Percentiles rank a stretch among this genome's conserved stretches.
Conservation (phyloP, 2,888 invertebrate species). For the Drosophila atroscutellata region DNA sequence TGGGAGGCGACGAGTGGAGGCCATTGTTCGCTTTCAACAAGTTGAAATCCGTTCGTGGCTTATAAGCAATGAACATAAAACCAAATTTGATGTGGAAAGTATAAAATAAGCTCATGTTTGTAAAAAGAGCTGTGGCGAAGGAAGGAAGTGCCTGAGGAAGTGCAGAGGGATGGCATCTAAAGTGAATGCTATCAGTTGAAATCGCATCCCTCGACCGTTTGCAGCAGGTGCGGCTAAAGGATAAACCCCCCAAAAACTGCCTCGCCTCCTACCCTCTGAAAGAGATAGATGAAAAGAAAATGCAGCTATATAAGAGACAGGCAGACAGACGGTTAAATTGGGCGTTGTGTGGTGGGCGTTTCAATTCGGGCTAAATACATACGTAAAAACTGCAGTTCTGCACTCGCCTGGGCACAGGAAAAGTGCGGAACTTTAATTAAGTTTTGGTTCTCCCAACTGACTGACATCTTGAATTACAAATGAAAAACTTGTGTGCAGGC, state of each 20-base stretch:
- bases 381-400: constrained; percentile 35
- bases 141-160: not conserved
- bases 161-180: constrained; percentile 2
- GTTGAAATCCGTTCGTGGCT: constrained; percentile 71
- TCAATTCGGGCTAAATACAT: constrained; percentile 53
- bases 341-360: constrained; percentile 25
- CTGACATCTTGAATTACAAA: constrained; percentile 83
- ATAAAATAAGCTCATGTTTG: constrained; percentile 75
- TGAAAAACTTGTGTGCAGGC: constrained; percentile 81
- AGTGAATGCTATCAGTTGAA: constrained; percentile 15
- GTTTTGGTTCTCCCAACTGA: constrained; percentile 82
- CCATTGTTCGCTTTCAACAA: constrained; percentile 58
- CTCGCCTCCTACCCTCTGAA: not conserved
- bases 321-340: constrained; percentile 29
- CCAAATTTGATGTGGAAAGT: constrained; percentile 72
- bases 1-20: constrained; percentile 1
- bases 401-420: constrained; percentile 52
- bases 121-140: not conserved
- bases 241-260: constrained; percentile 39
- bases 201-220: constrained; percentile 55
- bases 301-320: constrained; percentile 16
- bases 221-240: constrained; percentile 65
- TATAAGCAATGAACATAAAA: constrained; percentile 51
- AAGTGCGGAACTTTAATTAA: constrained; percentile 83
- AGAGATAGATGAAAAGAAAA: constrained; percentile 1